phyloP scores from a whole-genome alignment of 2,888 invertebrate species.

The Gasteruption jaculator region DNA sequence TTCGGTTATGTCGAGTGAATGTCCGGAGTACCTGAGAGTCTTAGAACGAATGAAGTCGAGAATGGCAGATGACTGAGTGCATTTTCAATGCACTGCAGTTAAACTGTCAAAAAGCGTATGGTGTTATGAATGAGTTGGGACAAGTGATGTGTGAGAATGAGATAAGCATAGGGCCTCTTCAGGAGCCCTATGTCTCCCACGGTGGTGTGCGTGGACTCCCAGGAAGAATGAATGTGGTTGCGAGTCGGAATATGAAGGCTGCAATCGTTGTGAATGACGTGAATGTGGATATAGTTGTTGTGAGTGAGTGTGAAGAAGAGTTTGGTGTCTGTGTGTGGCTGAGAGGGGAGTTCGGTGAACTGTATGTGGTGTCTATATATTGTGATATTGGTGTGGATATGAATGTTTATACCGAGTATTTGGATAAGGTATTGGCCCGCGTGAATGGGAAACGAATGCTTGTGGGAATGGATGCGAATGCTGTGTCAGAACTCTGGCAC shows the following conservation, averaged over 20 bases:
- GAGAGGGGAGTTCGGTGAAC: slow-evolving; percentile 10
- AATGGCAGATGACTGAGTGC: neutral
- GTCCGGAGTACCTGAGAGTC: slow-evolving; percentile 10
- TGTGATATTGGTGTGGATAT: slow-evolving; percentile 12
- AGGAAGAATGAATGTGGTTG: neutral
- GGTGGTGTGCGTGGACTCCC: slow-evolving; percentile 10
- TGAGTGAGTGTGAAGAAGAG: slow-evolving; percentile 1
- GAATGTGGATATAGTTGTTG: neutral
- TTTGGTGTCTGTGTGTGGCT: slow-evolving; percentile 15
- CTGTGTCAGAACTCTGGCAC: slow-evolving; percentile 19
- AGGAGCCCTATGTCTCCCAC: slow-evolving; percentile 8
- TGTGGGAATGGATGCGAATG: slow-evolving; percentile 25
- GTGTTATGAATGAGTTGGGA: slow-evolving; percentile 16
- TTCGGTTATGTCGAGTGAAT: neutral
- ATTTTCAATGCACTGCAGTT: slow-evolving; percentile 3
- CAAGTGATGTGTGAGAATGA: slow-evolving; percentile 1
- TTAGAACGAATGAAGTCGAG: neutral
- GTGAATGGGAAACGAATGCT: slow-evolving; percentile 7
- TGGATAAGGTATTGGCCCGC: slow-evolving; percentile 2
- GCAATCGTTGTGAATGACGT: slow-evolving; percentile 6
- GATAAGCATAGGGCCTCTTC: slow-evolving; percentile 8
- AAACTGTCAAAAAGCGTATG: slow-evolving; percentile 12
- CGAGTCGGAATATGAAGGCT: slow-evolving; percentile 11
- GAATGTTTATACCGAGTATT: too few species aligned
- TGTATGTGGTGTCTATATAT: slow-evolving; percentile 18